phyloP scores from a whole-genome alignment of 1,140 invertebrate genomes.

The Lepidurus couesii region DNA sequence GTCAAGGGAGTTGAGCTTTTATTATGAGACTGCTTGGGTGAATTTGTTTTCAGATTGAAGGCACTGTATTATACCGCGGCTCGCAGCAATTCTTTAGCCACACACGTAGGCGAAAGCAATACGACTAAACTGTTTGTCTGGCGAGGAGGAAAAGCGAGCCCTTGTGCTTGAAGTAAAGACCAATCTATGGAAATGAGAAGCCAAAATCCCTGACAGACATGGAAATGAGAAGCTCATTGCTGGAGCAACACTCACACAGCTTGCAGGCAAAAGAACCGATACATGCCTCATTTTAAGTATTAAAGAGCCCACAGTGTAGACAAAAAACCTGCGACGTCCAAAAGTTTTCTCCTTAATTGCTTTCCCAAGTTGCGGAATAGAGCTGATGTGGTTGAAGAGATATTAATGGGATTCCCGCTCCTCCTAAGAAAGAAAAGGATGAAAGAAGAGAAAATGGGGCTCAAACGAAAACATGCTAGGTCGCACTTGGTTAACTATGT shows the following conservation, averaged over 20 bases:
- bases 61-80: neutral
- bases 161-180: constrained; percentile 1
- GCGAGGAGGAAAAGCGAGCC: neutral
- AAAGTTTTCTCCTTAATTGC: constrained; percentile 15
- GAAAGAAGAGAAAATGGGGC: neutral
- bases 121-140: constrained; percentile 9
- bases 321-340: neutral
- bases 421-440: neutral
- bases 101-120: neutral
- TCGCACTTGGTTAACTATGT: constrained; percentile 4
- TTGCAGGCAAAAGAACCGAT: constrained; percentile 18
- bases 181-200: constrained; percentile 16
- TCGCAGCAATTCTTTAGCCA: neutral
- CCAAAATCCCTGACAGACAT: constrained; percentile 15
- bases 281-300: constrained; percentile 10
- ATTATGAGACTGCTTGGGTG: neutral
- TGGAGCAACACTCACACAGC: constrained; percentile 19
- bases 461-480: constrained; percentile 6
- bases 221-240: constrained; percentile 20
- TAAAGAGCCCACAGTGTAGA: neutral
- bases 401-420: constrained; percentile 22
- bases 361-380: constrained; percentile 18
- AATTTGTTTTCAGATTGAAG: constrained; percentile 9
- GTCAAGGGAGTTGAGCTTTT: constrained; percentile 4
- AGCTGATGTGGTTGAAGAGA: constrained; percentile 15